Conservation (phyloP, 2,113 vertebrate species). For the Aythya baeri region DNA sequence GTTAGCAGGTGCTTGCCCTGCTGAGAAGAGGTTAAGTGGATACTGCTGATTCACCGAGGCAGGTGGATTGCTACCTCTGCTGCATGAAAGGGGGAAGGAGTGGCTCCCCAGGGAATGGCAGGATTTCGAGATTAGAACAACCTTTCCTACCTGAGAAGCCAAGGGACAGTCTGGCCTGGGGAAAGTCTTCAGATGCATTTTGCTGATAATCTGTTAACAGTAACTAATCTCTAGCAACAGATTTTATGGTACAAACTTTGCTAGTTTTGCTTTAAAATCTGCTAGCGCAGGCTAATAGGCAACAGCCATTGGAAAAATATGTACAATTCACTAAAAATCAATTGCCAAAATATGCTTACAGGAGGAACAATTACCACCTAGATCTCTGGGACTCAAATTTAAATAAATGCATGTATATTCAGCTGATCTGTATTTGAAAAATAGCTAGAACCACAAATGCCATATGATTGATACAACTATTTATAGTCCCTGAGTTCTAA, state of each 20-base stretch:
- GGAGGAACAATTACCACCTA: not conserved
- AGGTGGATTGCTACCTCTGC: slow-evolving; percentile 51
- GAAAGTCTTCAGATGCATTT: not conserved
- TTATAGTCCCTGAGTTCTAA: not conserved
- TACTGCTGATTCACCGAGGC: slow-evolving; percentile 59
- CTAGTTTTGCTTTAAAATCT: not conserved
- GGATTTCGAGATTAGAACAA: slow-evolving; percentile 29
- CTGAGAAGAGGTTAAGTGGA: slow-evolving; percentile 70
- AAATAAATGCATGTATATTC: not conserved
- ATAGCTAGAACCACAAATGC: not conserved
- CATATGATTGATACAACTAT: not conserved
- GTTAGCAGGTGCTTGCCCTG: slow-evolving; percentile 61
- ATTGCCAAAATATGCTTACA: not conserved
- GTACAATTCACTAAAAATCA: not conserved
- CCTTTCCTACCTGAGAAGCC: not conserved
- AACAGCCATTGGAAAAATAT: not conserved
- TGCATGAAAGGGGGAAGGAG: slow-evolving; percentile 22
- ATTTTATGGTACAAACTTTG: not conserved
- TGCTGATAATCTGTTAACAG: slow-evolving; percentile 10
- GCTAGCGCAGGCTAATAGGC: not conserved
- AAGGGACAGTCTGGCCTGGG: not conserved
- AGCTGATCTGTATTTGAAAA: not conserved
- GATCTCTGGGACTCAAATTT: not conserved
- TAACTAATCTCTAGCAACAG: not conserved
- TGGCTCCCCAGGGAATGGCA: not conserved